These are phyloP conservation scores for Babyrousa celebensis DNA, from an alignment of 2,797 vertebrate species.

Conservation along the genomic window DNA sequence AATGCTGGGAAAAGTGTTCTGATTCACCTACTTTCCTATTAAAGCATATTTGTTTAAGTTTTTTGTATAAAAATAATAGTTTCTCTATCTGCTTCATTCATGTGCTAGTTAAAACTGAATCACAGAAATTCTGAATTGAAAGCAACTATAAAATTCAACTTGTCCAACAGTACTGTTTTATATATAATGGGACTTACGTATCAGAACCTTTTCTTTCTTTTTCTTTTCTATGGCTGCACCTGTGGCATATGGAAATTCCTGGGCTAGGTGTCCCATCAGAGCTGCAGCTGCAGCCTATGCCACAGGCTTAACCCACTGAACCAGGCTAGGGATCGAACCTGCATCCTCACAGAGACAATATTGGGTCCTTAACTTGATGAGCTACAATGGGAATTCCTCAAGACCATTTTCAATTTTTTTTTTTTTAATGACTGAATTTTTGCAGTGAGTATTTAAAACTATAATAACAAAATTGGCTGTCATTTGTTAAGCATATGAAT, in stretches of 20 bases:
- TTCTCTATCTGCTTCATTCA: slow-evolving; percentile 10
- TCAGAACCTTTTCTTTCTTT: background rate
- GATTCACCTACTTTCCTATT: slow-evolving; percentile 44
- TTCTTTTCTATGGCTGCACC: background rate
- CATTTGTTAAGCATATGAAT: background rate
- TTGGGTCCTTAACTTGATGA: too few relatives aligned
- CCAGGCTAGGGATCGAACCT: too few relatives aligned
- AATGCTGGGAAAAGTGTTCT: background rate
- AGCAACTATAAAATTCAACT: background rate
- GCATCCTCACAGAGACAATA: too few relatives aligned
- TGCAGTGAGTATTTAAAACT: slow-evolving; percentile 13
- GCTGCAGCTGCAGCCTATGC: too few relatives aligned
- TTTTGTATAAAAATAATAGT: slow-evolving; percentile 43
- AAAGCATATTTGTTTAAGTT: slow-evolving; percentile 53
- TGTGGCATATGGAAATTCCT: too few relatives aligned
- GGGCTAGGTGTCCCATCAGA: too few relatives aligned
- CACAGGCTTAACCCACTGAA: too few relatives aligned
- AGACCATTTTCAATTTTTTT: slow-evolving; percentile 5
- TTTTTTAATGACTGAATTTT: background rate
- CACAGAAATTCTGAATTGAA: slow-evolving; percentile 11
- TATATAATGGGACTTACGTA: background rate
- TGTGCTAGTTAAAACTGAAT: background rate
- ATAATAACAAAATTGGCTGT: background rate
- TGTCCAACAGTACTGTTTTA: background rate
- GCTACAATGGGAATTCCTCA: background rate